Evolutionary conservation across 2,888 invertebrate genomes (phyloP), one percentile per base, ranked within the genome.

Genomic region (Clepsis dumicolana): DNA sequence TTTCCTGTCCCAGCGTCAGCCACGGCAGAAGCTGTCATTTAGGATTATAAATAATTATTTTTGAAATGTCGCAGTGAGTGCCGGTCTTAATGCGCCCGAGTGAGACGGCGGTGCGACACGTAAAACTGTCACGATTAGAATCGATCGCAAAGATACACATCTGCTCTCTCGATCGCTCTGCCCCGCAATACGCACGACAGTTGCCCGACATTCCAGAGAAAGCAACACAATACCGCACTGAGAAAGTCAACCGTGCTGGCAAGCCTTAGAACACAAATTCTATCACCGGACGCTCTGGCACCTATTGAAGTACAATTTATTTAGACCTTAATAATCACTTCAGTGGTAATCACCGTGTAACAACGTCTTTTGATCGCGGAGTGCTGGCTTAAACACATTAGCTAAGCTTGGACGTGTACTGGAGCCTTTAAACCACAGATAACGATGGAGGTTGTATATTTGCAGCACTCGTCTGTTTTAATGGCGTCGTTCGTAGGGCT

Each of bases 71-170:
- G 53, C 32, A 38, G 60, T 63, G 62, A 63, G 57, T 53, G 53
- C 52, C 57, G 35, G 56, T 38, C 25, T 25, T 56, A 54, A 35
- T 44, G 27, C 32, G n/a, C 27, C 25, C 64, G 79, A 84, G 84
- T 80, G 81, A 84, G 85, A 84, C 83, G 78, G 83, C 81, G 84
- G 87, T 82, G 77, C 82, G 82, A 85, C 87, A 90, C 89, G 90
- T 91, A 89, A 90, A 91, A 88, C 88, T 91, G 90, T 88, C 91
- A 77, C 78, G 91, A 91, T 92, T 89, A 86, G 84, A 83, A 90
- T 91, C 91, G 80, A 86, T 86, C 80, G 84, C 81, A 65, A 74
- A 84, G 91, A 91, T 90, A 87, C 80, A 76, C 79, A 90, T 91
- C 89, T 81, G 78, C 59, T 65, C 77, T 81, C 84, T 84, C 82